These are phyloP conservation scores for Pedetes capensis DNA, from an alignment of 2,113 vertebrate genomes.

Conservation along the genomic window DNA sequence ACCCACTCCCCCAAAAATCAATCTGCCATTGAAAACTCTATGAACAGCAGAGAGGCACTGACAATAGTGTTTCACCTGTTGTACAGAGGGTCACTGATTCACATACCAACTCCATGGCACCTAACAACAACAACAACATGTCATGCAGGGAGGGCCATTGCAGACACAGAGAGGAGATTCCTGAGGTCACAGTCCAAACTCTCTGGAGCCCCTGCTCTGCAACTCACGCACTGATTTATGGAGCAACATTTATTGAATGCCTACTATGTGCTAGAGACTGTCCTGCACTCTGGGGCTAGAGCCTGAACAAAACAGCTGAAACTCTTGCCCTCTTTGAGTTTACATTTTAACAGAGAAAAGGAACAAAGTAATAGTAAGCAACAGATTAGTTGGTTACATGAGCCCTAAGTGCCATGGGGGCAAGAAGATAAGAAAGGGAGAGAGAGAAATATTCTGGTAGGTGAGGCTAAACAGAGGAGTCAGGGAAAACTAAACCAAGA, in stretches of 20 bases:
- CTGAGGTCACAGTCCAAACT: background rate
- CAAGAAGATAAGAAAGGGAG: background rate
- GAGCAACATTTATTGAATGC: background rate
- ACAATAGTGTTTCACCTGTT: too few species aligned
- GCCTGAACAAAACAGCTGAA: background rate
- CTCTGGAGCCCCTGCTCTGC: background rate
- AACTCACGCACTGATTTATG: background rate
- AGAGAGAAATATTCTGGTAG: background rate
- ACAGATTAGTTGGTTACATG: background rate
- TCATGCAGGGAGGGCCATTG: background rate
- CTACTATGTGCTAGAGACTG: too few species aligned
- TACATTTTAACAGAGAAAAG: background rate
- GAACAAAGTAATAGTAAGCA: background rate
- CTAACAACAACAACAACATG: too few species aligned
- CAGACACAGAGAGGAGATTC: background rate
- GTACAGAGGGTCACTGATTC: too few species aligned
- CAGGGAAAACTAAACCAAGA: background rate
- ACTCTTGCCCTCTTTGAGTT: background rate
- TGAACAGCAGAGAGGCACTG: too few species aligned
- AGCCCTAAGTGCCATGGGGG: background rate
- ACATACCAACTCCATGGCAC: too few species aligned
- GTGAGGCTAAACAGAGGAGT: background rate
- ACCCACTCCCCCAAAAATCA: too few species aligned
- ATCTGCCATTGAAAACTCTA: too few species aligned
- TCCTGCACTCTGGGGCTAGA: background rate